Evolutionary conservation across 2,113 vertebrate species (phyloP), one percentile per base, ranked within the genome.

Genomic region (Sturnus vulgaris): DNA sequence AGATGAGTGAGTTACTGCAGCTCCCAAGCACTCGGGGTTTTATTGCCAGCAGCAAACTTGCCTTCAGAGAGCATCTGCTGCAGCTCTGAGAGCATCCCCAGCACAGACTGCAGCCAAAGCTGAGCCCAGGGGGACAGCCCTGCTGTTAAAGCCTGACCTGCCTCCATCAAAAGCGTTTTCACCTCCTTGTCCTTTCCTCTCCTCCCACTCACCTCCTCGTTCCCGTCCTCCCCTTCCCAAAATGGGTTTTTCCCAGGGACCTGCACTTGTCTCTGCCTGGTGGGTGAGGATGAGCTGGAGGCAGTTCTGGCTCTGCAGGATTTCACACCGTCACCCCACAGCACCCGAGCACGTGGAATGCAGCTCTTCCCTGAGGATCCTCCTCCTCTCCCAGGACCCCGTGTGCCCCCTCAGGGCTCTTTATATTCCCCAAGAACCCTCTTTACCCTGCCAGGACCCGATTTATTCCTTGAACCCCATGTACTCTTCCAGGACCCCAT

Each of bases 21-120:
- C 82, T 93, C 42, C 81, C 77, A 73, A 61, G 68, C 90, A 37
- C 81, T 89, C 80, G 37, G 92, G 61, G 30, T 80, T 95, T 95
- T 91, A 97, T 60, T 71, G 86, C 90, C 52, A 42, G 86, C 55
- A 86, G 82, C 94, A 73, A 76, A 93, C 46, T 86, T n/a, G 91
- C 85, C 52, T 91, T 63, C 85, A 61, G 86, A 83, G 71, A 94
- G 69, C 94, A 94, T 94, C 93, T 94, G 95, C 86, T 93, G 30
- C 92, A 61, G 72, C 52, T 75, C 7, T 0, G 3, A 24, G 28
- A 5, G 44, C 73, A 65, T 69, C 82, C 85, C 72, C 84, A 76
- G 60, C 69, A 20, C 70, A n/a, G 85, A 15, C 87, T 35, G 60
- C 25, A 60, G 77, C 56, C 83, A 12, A 8, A 73, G 66, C 55